Conservation (phyloP, 2,113 vertebrate species). For the Dicentrarchus labrax region DNA sequence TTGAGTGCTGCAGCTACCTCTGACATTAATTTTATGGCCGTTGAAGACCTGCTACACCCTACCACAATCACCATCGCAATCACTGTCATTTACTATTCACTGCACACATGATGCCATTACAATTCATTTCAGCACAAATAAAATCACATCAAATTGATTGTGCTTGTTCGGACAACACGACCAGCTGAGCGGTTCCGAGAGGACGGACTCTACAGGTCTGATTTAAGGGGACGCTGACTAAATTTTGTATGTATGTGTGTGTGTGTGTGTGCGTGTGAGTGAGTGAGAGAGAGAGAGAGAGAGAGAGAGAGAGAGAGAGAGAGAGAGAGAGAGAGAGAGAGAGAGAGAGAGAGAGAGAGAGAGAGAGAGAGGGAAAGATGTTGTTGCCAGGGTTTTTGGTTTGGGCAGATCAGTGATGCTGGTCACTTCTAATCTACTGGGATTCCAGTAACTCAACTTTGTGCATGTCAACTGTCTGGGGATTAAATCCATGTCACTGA, state of each 20-base stretch:
- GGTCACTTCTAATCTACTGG: conserved; percentile 72
- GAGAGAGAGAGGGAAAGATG: not conserved
- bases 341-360: too few species aligned
- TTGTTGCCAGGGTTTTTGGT: conserved; percentile 42
- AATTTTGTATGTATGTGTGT: not conserved
- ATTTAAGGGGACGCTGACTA: conserved; percentile 44
- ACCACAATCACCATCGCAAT: conserved; percentile 44
- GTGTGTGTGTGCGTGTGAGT: not conserved
- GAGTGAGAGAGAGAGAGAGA: not conserved
- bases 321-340: too few species aligned
- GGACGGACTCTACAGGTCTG: conserved; percentile 12
- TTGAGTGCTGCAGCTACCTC: conserved; percentile 61
- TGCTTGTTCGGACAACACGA: conserved; percentile 36
- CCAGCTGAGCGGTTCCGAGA: conserved; percentile 6
- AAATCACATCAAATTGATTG: conserved; percentile 67
- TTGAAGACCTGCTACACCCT: conserved; percentile 55
- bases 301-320: too few species aligned
- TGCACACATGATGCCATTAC: conserved; percentile 46
- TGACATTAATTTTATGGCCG: conserved; percentile 59
- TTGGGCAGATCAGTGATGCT: conserved; percentile 57
- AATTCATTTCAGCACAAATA: conserved; percentile 59
- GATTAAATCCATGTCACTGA: conserved; percentile 75
- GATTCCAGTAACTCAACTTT: conserved; percentile 62
- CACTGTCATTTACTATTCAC: conserved; percentile 49
- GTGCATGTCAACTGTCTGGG: conserved; percentile 68